Evolutionary conservation across 2,888 invertebrate genomes (phyloP).

Genomic region (Hesperia comma): DNA sequence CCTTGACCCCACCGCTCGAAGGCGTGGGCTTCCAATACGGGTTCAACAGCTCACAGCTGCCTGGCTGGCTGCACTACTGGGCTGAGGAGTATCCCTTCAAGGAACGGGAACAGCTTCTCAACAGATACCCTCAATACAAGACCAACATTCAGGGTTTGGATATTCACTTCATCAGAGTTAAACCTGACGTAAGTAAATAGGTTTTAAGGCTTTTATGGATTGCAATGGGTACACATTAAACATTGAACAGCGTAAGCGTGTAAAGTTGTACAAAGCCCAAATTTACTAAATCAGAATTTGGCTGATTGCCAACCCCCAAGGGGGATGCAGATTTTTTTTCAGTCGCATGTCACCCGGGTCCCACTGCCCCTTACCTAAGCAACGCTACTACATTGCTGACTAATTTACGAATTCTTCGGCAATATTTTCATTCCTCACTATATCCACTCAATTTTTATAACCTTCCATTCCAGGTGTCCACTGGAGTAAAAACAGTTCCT

Average conservation of each 20-base stretch:
- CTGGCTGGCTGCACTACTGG: slow-evolving; percentile 90
- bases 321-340: too few species aligned
- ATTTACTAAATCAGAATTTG: too few species aligned
- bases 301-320: too few species aligned
- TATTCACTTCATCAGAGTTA: slow-evolving; percentile 88
- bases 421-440: too few species aligned
- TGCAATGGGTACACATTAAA: too few species aligned
- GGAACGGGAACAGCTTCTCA: slow-evolving; percentile 86
- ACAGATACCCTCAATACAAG: slow-evolving; percentile 88
- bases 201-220: too few species aligned
- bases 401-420: too few species aligned
- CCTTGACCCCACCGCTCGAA: slow-evolving; percentile 79
- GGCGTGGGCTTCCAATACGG: slow-evolving; percentile 89
- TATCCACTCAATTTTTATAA: neutral
- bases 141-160: slow-evolving; percentile 87
- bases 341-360: too few species aligned
- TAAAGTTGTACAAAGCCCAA: too few species aligned
- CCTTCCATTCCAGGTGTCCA: slow-evolving; percentile 49
- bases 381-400: too few species aligned
- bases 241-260: too few species aligned
- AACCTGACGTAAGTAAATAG: slow-evolving; percentile 61
- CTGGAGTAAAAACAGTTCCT: slow-evolving; percentile 79
- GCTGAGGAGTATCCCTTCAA: slow-evolving; percentile 86
- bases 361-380: too few species aligned
- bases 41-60: slow-evolving; percentile 87